These are phyloP conservation scores for Botrylloides violaceus DNA, from an alignment of 23 tunicate genomes.

Conservation along the genomic window DNA sequence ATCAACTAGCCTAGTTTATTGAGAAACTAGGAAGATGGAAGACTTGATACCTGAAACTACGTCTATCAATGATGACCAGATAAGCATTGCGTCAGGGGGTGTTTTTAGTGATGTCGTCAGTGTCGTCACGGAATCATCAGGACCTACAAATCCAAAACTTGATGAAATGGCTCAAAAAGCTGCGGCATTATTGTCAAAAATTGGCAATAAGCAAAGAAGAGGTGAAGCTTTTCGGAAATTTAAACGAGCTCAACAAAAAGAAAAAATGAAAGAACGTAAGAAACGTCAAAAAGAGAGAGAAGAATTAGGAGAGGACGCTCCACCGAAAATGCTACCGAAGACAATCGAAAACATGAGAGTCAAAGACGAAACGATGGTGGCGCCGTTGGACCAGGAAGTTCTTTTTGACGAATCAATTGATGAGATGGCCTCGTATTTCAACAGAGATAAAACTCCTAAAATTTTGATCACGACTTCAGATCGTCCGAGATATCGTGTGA, in stretches of 20 bases:
- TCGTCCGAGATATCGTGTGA: constrained; percentile 37
- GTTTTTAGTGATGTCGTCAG: constrained; percentile 75
- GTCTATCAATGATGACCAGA: constrained; percentile 33
- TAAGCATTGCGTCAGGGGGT: constrained; percentile 81
- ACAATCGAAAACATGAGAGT: constrained; percentile 89
- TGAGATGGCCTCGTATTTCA: constrained; percentile 85
- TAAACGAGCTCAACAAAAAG: constrained; percentile 28
- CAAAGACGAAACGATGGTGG: constrained; percentile 92
- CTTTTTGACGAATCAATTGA: constrained; percentile 79
- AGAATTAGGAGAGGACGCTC: constrained; percentile 87
- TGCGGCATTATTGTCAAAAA: constrained; percentile 31
- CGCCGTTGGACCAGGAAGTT: constrained; percentile 76
- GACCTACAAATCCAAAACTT: constrained; percentile 11
- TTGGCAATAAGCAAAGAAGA: constrained; percentile 52
- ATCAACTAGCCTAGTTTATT: no score
- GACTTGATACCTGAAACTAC: not conserved
- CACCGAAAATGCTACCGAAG: constrained; percentile 48
- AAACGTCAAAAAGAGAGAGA: constrained; percentile 58
- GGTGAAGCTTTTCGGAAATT: constrained; percentile 16
- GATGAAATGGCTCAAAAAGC: constrained; percentile 22
- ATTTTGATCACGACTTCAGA: constrained; percentile 84
- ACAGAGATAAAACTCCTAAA: constrained; percentile 63
- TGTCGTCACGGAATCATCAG: constrained; percentile 26
- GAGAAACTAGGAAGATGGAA: no score
- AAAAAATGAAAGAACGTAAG: constrained; percentile 72